Conservation (phyloP, 2,113 vertebrate genomes). For the Desmodus rotundus region DNA sequence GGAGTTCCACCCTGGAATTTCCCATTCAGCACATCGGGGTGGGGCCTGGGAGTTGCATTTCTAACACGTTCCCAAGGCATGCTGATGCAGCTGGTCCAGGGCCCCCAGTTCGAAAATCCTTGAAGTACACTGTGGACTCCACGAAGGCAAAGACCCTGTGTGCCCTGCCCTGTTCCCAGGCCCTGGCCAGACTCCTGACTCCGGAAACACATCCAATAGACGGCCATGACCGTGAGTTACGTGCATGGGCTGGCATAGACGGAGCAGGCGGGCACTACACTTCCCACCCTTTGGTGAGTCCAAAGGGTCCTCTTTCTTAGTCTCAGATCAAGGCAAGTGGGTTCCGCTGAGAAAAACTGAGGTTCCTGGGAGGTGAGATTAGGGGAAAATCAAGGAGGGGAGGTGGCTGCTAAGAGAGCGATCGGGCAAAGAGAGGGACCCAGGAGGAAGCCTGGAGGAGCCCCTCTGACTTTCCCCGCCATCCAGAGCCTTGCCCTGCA, state of each 20-base stretch:
- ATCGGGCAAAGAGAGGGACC: neutral
- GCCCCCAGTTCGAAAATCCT: neutral
- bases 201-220: neutral
- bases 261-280: rapidly evolving
- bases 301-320: neutral
- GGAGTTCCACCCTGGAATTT: neutral
- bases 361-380: neutral
- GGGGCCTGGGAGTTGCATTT: neutral
- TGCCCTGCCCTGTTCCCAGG: rapidly evolving
- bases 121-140: too few relatives aligned
- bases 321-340: neutral
- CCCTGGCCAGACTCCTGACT: too few relatives aligned
- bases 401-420: neutral
- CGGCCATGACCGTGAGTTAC: rapidly evolving
- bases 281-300: rapidly evolving
- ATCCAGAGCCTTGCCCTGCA: rapidly evolving
- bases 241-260: rapidly evolving
- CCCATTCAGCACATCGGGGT: too few relatives aligned
- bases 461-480: neutral
- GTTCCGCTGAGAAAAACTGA: neutral
- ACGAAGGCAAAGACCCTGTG: rapidly evolving
- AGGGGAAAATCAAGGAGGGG: neutral
- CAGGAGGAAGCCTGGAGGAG: neutral
- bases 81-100: neutral
- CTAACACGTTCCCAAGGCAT: neutral